Evolutionary conservation across 2,888 invertebrate species (phyloP).

Genomic region (Oeneis ivallda): DNA sequence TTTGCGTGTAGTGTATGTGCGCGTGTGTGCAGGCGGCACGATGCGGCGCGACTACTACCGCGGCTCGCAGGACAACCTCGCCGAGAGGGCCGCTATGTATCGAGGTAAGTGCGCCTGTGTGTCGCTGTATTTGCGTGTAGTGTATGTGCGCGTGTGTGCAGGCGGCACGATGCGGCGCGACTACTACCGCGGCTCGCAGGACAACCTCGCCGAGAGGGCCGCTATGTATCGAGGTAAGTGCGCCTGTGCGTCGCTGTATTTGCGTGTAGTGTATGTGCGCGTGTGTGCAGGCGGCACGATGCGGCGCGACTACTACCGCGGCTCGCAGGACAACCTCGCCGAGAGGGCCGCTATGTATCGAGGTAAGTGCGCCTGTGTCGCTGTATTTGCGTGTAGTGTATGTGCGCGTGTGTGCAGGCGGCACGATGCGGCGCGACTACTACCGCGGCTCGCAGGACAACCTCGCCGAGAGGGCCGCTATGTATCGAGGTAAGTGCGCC

Average conservation of each 20-base stretch:
- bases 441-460: slow-evolving; percentile 96
- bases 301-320: slow-evolving; percentile 95
- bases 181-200: slow-evolving; percentile 95
- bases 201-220: slow-evolving; percentile 89
- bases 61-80: slow-evolving; percentile 94
- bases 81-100: slow-evolving; percentile 86
- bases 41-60: slow-evolving; percentile 95
- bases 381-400: slow-evolving; percentile 24
- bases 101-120: slow-evolving; percentile 83
- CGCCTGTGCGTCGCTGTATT: not conserved
- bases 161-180: slow-evolving; percentile 88
- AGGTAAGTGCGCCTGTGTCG: slow-evolving; percentile 77
- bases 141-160: slow-evolving; percentile 47
- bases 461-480: slow-evolving; percentile 86
- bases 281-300: slow-evolving; percentile 76
- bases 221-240: slow-evolving; percentile 87
- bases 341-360: slow-evolving; percentile 86
- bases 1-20: slow-evolving; percentile 31
- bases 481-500: slow-evolving; percentile 85
- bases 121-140: not conserved
- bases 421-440: slow-evolving; percentile 92
- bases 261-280: slow-evolving; percentile 35
- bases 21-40: slow-evolving; percentile 61
- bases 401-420: slow-evolving; percentile 47
- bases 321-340: slow-evolving; percentile 94